Conservation (phyloP, 2,113 vertebrate species). For the Brevimyrus niger region DNA sequence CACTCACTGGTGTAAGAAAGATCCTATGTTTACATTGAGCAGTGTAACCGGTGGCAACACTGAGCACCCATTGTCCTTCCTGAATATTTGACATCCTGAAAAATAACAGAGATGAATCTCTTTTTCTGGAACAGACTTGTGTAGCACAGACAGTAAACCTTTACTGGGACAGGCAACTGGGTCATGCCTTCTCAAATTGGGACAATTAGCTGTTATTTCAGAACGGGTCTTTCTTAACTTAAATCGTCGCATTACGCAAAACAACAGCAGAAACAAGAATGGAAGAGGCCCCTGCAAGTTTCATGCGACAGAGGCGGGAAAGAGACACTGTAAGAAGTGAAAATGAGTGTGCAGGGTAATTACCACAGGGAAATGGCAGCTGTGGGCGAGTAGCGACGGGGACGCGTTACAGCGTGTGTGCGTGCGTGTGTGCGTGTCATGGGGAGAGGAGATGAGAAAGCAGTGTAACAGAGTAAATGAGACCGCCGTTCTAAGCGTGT, state of each 20-base stretch:
- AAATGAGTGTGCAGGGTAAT: background rate
- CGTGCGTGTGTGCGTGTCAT: background rate
- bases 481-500: background rate
- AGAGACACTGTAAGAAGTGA: background rate
- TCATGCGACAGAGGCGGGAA: background rate
- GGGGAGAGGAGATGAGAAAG: background rate
- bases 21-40: background rate
- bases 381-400: background rate
- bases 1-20: background rate
- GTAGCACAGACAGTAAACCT: constrained; percentile 35
- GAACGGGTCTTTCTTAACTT: constrained; percentile 36
- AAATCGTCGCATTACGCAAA: constrained; percentile 39
- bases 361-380: background rate
- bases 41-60: background rate
- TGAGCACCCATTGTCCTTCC: background rate
- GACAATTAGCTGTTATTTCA: constrained; percentile 41
- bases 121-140: constrained; percentile 25
- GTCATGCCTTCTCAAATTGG: constrained; percentile 44
- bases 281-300: background rate
- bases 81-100: constrained; percentile 4
- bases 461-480: background rate
- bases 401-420: background rate
- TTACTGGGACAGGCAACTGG: constrained; percentile 54
- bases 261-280: background rate
- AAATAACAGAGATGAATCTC: constrained; percentile 21